Base-by-base conservation (phyloP, 2,113 vertebrate genomes). In the Apeltes quadracus region DNA sequence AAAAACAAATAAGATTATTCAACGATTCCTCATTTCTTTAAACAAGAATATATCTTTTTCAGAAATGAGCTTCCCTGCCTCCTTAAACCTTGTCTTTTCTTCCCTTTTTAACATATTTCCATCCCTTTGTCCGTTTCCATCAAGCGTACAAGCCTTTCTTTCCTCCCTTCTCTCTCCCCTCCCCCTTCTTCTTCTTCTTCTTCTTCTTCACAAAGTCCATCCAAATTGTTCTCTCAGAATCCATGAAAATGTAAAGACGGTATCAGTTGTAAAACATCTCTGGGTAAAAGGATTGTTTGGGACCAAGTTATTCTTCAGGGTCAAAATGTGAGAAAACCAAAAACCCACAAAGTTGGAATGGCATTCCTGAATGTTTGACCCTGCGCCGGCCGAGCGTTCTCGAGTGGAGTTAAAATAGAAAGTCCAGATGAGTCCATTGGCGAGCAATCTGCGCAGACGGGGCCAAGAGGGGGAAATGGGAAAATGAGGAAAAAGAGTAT, bases 201-300 rank as follows among this genome's bases (percentile, higher is more conserved):
- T 20, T 48, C n/a, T 23, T 15, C 29, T 22, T 15, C 7, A 1
- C 9, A 7, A 34, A 34, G 16, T 22, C 50, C 11, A 38, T 48
- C 41, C 55, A 43, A n/a, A 62, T 69, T 43, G 59, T 73, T 50
- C 65, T 46, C 53, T 27, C 10, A 55, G 23, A 65, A 18, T 57
- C 66, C 59, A 22, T 20, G n/a, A n/a, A 51, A 51, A 23, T 13
- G 14, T 54, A 67, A 69, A 71, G 29, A 71, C 75, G 56, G 64
- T 58, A 78, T 74, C 62, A 63, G 11, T n/a, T 61, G 69, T 70
- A 56, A 74, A 75, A 59, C 43, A 81, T 34, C 51, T 67, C 38
- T 69, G 7, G 13, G 14, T 20, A 48, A 61, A 73, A 61, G 71
- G 69, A 69, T 61, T 64, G 11, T 50, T 63, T 58, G 10, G 29